These are phyloP conservation scores for Nipponia nippon DNA, from an alignment of 2,113 vertebrate species.

Conservation along the genomic window DNA sequence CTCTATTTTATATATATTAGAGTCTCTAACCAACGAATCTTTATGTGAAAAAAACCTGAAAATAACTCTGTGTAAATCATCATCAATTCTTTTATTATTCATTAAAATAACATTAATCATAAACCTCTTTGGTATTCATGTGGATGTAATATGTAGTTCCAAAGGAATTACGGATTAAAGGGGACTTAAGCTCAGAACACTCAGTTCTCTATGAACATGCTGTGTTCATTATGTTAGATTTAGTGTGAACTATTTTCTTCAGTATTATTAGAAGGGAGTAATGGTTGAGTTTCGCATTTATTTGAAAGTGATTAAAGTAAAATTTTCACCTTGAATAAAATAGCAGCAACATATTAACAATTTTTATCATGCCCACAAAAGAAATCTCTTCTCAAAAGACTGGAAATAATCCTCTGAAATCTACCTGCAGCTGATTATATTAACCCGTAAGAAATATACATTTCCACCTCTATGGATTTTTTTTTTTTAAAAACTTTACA, in stretches of 20 bases:
- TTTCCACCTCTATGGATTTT: neutral
- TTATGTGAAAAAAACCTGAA: neutral
- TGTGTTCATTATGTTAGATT: conserved; percentile 72
- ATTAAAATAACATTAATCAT: conserved; percentile 70
- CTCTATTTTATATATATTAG: neutral
- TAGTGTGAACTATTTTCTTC: conserved; percentile 68
- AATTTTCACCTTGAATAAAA: conserved; percentile 73
- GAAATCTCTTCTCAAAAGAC: conserved; percentile 65
- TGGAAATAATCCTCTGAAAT: conserved; percentile 66
- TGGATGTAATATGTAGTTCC: conserved; percentile 59
- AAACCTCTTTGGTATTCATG: conserved; percentile 66
- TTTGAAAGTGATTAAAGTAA: conserved; percentile 71
- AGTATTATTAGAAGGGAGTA: conserved; percentile 63
- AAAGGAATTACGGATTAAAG: conserved; percentile 71
- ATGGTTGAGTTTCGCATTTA: conserved; percentile 61
- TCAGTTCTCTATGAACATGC: conserved; percentile 60
- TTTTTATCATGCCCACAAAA: conserved; percentile 69
- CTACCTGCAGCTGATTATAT: conserved; percentile 68
- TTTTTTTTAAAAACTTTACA: neutral
- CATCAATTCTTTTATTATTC: conserved; percentile 67
- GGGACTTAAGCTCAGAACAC: conserved; percentile 59
- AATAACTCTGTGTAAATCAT: conserved; percentile 52
- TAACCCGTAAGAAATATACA: conserved; percentile 36
- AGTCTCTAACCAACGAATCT: conserved; percentile 31
- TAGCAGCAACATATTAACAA: conserved; percentile 58